Evolutionary conservation across 2,888 invertebrate species (phyloP).

Genomic region (Antheraea yamamai): DNA sequence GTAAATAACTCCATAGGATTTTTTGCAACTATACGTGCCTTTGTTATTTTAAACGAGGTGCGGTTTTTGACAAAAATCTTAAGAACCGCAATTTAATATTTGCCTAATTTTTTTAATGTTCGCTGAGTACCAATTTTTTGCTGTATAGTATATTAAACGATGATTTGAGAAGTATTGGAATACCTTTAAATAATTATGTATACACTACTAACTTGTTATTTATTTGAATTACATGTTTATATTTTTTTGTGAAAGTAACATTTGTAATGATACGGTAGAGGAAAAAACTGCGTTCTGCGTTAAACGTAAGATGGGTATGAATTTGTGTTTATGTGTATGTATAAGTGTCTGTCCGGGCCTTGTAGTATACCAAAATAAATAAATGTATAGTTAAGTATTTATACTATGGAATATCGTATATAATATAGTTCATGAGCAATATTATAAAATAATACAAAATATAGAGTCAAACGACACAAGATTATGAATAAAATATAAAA

Average conservation of each 20-base stretch:
- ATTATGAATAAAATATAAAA: no score
- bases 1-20: not conserved
- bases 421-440: no score
- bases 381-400: no score
- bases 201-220: not conserved
- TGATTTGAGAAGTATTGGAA: not conserved
- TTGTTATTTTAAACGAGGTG: not conserved
- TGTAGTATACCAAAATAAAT: no score
- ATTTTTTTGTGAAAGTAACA: not conserved
- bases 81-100: not conserved
- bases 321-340: no score
- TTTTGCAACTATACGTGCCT: slow-evolving; percentile 6
- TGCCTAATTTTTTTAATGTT: not conserved
- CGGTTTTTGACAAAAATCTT: slow-evolving; percentile 5
- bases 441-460: no score
- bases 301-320: no score
- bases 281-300: no score
- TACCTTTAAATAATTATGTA: not conserved
- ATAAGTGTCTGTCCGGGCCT: no score
- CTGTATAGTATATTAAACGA: not conserved
- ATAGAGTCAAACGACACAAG: no score
- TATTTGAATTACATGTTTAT: not conserved
- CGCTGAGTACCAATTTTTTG: not conserved
- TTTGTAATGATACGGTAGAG: no score
- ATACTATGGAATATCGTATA: no score